phyloP scores from a whole-genome alignment of 2,888 invertebrate species.

The Spodoptera exigua region DNA sequence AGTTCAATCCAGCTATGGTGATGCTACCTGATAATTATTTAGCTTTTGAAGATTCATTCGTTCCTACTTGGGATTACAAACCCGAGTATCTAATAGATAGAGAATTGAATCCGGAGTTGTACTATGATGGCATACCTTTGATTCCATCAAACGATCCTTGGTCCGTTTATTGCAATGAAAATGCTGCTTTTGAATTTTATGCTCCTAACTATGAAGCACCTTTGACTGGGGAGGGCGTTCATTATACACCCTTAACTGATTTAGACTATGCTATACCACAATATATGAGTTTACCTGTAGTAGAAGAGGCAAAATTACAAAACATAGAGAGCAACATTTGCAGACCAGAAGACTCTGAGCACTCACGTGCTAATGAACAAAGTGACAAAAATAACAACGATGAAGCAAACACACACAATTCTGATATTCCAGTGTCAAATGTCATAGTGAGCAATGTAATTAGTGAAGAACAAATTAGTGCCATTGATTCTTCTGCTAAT shows the following conservation, averaged over 20 bases:
- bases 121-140: conserved; percentile 80
- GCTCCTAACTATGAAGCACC: conserved; percentile 77
- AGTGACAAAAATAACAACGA: conserved; percentile 59
- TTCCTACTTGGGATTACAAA: conserved; percentile 83
- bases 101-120: conserved; percentile 74
- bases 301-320: conserved; percentile 72
- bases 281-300: conserved; percentile 81
- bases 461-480: conserved; percentile 72
- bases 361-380: conserved; percentile 54
- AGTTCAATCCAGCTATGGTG: conserved; percentile 77
- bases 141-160: conserved; percentile 84
- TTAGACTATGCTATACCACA: conserved; percentile 84
- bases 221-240: conserved; percentile 71
- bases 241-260: conserved; percentile 83
- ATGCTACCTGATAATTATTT: conserved; percentile 85
- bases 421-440: conserved; percentile 51
- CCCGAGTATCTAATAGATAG: conserved; percentile 75
- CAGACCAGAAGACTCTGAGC: conserved; percentile 54
- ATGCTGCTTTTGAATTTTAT: conserved; percentile 79
- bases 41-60: conserved; percentile 87
- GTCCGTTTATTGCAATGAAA: conserved; percentile 78
- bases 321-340: conserved; percentile 59
- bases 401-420: conserved; percentile 51
- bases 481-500: conserved; percentile 63
- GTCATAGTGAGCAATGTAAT: conserved; percentile 62